Evolutionary conservation across 2,888 invertebrate genomes (phyloP), one percentile per base, ranked within the genome.

Genomic region (Dione juno): DNA sequence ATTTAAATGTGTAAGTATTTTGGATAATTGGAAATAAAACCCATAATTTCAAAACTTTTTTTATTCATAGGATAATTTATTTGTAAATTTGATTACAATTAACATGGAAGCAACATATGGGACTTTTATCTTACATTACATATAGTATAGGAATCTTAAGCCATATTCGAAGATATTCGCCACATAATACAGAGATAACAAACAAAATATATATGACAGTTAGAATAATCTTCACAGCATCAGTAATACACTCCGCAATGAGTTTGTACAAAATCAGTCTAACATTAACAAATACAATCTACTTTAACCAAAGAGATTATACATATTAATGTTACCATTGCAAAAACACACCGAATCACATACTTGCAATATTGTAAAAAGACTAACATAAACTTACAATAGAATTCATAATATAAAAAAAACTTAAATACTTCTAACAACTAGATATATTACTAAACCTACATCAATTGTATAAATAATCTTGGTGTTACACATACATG

Each of bases 81-180:
- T 78, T 85, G 88, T 79, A 78, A 89, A 88, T 84, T 88, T 84
- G 86, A 86, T 88, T 90, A 90, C 83, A 87, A 84, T 86, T 82
- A 83, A 80, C 76, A 84, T 91, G 92, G 92, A 92, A 92, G 92
- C 92, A 88, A 87, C 82, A 79, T 82, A 89, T 87, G 89, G 90
- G 89, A 88, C 89, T 83, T 57, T 68, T 66, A 69, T 66, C 77
- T 79, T 77, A 77, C 37, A 53, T 69, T 74, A 74, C 58, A 74
- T 70, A 74, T 67, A 40, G 19, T 52, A 70, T 72, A 76, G 71
- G 74, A 75, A 74, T 75, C 76, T 80, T 78, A 79, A 70, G 69
- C 67, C 50, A 72, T 52, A 72, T 69, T 81, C 72, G 76, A 78
- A 77, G 75, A 76, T 75, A 76, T 75, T 72, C 71, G 76, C 76